phyloP scores from a whole-genome alignment of 2,888 invertebrate genomes.

The Caenorhabditis japonica region DNA sequence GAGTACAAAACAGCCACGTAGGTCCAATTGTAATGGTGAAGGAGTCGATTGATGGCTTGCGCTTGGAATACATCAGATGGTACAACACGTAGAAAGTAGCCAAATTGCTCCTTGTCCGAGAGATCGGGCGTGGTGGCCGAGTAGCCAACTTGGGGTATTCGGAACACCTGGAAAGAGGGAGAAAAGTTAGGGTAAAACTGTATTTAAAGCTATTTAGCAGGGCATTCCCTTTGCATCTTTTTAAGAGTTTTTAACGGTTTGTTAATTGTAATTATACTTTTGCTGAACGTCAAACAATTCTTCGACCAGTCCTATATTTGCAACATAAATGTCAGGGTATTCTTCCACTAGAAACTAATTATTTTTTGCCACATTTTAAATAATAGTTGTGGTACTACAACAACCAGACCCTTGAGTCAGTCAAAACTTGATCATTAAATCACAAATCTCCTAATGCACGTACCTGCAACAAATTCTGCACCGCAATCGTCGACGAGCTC shows the following conservation, averaged over 20 bases:
- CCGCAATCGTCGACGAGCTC: constrained; percentile 82
- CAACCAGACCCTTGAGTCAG: no score
- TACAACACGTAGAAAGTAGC: constrained; percentile 86
- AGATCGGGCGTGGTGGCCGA: constrained; percentile 86
- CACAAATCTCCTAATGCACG: constrained; percentile 57
- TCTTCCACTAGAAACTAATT: no score
- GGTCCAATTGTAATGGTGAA: constrained; percentile 85
- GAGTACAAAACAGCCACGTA: constrained; percentile 86
- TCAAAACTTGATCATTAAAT: no score
- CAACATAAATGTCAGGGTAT: no score
- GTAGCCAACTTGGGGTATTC: constrained; percentile 84
- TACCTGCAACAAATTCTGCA: constrained; percentile 84
- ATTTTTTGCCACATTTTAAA: no score
- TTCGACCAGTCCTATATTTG: no score
- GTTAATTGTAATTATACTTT: no score
- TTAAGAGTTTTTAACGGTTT: no score
- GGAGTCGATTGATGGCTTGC: constrained; percentile 84
- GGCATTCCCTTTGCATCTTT: constrained; percentile 4
- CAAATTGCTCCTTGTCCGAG: constrained; percentile 84
- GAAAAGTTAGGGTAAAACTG: not conserved
- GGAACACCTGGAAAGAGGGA: constrained; percentile 79
- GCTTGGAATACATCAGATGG: constrained; percentile 87
- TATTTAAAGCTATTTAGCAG: no score
- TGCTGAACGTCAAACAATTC: no score
- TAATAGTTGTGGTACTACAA: no score